Percentiles rank a stretch among this genome's conserved stretches.
Evolutionary conservation across 1,140 invertebrate species (phyloP).

Genomic region (Carcinoscorpius rotundicauda): DNA sequence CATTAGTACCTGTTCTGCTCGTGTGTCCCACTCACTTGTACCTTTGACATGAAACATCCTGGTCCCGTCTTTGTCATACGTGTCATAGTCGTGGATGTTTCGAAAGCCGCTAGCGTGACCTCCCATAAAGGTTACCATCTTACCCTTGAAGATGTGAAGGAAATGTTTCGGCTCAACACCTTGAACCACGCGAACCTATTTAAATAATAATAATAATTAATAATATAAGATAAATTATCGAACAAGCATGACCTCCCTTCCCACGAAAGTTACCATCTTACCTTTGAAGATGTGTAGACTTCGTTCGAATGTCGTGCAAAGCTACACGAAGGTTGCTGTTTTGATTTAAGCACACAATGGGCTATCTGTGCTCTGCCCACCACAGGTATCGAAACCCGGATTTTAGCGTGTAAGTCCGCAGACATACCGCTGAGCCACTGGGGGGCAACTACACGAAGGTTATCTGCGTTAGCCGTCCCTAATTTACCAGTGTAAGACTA

Average conservation of each 20-base stretch:
- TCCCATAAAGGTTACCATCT: conserved; percentile 47
- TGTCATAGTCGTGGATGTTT: conserved; percentile 43
- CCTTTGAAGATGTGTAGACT: conserved; percentile 50
- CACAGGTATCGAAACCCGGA: too few relatives aligned
- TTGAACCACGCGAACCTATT: conserved; percentile 49
- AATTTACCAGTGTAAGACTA: too few relatives aligned
- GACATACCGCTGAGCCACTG: too few relatives aligned
- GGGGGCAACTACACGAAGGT: too few relatives aligned
- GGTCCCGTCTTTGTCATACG: conserved; percentile 45
- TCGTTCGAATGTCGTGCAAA: too few relatives aligned
- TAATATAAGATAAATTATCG: conserved; percentile 2
- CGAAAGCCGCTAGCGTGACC: conserved; percentile 45
- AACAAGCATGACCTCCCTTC: too few relatives aligned
- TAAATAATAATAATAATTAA: conserved; percentile 3
- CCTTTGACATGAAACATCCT: conserved; percentile 47
- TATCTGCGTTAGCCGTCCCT: too few relatives aligned
- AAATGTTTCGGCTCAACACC: conserved; percentile 61
- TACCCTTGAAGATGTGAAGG: conserved; percentile 61
- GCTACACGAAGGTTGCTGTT: too few relatives aligned
- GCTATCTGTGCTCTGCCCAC: too few relatives aligned
- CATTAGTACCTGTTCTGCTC: conserved; percentile 16
- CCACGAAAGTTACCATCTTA: too few relatives aligned
- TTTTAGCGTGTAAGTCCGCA: too few relatives aligned
- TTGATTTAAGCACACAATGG: too few relatives aligned
- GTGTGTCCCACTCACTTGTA: conserved; percentile 18